Evolutionary conservation across 2,888 invertebrate genomes (phyloP).

Genomic region (Melolontha melolontha): DNA sequence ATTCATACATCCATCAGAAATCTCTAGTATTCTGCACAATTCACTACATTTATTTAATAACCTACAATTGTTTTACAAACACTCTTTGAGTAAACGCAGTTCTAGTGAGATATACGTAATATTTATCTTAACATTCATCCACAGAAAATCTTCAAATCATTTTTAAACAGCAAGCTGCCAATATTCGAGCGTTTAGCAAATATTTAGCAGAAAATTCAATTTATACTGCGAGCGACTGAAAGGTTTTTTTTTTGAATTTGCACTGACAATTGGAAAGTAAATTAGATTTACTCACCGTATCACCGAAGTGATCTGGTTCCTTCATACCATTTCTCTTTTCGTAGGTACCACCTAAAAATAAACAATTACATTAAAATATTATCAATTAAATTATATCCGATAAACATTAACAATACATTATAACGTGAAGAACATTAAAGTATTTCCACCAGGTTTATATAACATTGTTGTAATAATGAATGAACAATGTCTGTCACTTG

Average conservation of each 20-base stretch:
- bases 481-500: too few species aligned
- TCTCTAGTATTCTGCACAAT: too few species aligned
- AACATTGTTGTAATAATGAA: too few species aligned
- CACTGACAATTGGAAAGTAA: constrained; percentile 8
- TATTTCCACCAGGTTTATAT: too few species aligned
- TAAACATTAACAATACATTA: too few species aligned
- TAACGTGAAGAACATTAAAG: too few species aligned
- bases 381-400: background rate
- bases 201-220: constrained; percentile 11
- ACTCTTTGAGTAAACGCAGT: background rate
- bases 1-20: too few species aligned
- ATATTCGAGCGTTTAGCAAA: constrained; percentile 24
- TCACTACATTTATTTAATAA: too few species aligned
- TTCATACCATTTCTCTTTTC: constrained; percentile 87
- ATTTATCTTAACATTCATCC: constrained; percentile 1
- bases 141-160: constrained; percentile 4
- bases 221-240: constrained; percentile 4
- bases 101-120: background rate
- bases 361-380: constrained; percentile 51
- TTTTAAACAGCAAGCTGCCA: constrained; percentile 4
- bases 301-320: constrained; percentile 86
- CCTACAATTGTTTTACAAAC: background rate
- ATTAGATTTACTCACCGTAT: constrained; percentile 74
- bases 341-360: constrained; percentile 77
- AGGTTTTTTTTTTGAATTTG: background rate